Percentiles rank a stretch among this genome's conserved stretches.
Evolutionary conservation across 1,140 invertebrate genomes (phyloP).

Genomic region (Nasonia longicornis): DNA sequence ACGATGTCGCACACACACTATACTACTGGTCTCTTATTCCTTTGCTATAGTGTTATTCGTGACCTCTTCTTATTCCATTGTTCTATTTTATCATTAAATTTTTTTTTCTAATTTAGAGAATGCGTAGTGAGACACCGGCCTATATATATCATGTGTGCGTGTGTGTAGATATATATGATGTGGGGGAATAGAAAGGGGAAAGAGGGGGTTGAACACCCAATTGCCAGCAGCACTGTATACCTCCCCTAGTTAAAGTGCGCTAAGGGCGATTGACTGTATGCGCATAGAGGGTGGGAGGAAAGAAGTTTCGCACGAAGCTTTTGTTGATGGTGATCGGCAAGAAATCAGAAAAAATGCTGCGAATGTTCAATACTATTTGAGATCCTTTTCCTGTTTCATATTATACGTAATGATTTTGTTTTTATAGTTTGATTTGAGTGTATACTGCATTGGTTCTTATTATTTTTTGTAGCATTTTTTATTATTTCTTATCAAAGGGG

Average conservation of each 20-base stretch:
- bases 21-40: slow-evolving; percentile 9
- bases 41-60: neutral
- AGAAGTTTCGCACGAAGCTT: slow-evolving; percentile 23
- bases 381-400: neutral
- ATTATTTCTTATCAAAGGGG: slow-evolving; percentile 29
- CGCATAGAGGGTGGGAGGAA: slow-evolving; percentile 12
- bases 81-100: neutral
- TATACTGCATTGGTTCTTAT: neutral
- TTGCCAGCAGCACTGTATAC: slow-evolving; percentile 1
- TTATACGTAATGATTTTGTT: neutral
- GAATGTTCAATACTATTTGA: neutral
- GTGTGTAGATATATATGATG: slow-evolving; percentile 2
- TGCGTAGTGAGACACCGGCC: neutral
- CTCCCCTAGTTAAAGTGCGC: slow-evolving; percentile 15
- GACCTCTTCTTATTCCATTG: neutral
- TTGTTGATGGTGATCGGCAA: slow-evolving; percentile 29
- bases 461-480: slow-evolving; percentile 40
- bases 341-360: slow-evolving; percentile 45
- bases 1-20: neutral
- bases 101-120: neutral
- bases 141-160: neutral
- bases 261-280: slow-evolving; percentile 17
- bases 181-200: neutral
- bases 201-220: neutral
- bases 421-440: slow-evolving; percentile 1